Evolutionary conservation across 2,113 vertebrate genomes (phyloP), one percentile per base, ranked within the genome.

Genomic region (Murina feae): DNA sequence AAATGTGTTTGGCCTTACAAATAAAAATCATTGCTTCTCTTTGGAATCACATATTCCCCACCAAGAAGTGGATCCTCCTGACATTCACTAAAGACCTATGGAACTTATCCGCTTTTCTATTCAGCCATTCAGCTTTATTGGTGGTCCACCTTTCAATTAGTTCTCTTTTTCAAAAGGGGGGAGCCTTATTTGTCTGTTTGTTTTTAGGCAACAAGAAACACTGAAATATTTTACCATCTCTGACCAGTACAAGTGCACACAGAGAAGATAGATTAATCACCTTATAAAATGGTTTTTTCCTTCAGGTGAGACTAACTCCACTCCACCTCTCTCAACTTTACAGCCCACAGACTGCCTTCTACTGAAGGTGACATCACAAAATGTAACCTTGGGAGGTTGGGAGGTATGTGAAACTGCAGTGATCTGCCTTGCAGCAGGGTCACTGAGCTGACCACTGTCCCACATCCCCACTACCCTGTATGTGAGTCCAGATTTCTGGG

Each of bases 261-360:
- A 65, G 53, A 0, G 58, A 95, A 42, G 75, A 88, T 88, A 93
- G 76, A 84, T 16, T 12, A n/a, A 71, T 79, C 63, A 86, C 75
- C 83, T 87, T 23, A 23, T 72, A 65, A 69, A 74, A 82, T 1
- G 23, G 21, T 81, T 92, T 95, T 92, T 93, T 92, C 76, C 90
- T 88, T 97, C 89, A 79, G 55, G 17, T 94, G 47, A 92, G 89
- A 91, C 80, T 90, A 72, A 74, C 21, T 21, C 58, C 0, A 74
- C 47, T 37, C 79, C 11, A 4, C 20, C n/a, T 35, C 18, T 51
- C 88, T 89, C 71, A 88, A 21, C 84, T 90, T 90, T 72, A 84
- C 85, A 96, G 92, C 60, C 58, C 76, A n/a, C 69, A 86, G 82
- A 88, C 80, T 37, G 71, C 82, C 95, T 96, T 65, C 42, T 53